Conservation (phyloP, 2,113 vertebrate genomes). For the Furnarius figulus region DNA sequence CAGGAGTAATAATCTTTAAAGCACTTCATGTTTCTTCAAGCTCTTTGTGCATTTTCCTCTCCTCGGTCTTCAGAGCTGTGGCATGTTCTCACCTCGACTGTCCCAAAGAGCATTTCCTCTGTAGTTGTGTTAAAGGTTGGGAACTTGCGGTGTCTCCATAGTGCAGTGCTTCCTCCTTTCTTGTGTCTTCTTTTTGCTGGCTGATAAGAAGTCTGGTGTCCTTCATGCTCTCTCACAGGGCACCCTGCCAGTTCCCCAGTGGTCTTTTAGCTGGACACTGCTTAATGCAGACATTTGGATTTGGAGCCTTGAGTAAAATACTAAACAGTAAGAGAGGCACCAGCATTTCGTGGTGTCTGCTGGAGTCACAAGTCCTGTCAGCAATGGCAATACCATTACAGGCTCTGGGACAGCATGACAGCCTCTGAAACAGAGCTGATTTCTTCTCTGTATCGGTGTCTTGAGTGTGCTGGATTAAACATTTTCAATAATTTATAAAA, state of each 20-base stretch:
- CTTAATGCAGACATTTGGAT: background rate
- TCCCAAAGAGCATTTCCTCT: background rate
- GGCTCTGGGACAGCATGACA: background rate
- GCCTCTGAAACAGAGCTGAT: background rate
- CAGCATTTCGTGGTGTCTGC: background rate
- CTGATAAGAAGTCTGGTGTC: background rate
- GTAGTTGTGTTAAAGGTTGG: rapidly evolving
- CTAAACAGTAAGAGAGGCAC: background rate
- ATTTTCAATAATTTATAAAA: background rate
- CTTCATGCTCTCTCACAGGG: background rate
- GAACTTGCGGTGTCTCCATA: background rate
- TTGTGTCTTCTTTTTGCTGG: background rate
- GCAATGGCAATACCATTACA: background rate
- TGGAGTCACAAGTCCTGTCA: background rate
- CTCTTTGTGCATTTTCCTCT: background rate
- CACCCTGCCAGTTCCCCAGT: background rate
- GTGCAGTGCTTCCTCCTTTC: background rate
- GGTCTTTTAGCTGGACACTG: background rate
- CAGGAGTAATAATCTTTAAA: background rate
- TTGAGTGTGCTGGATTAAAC: background rate
- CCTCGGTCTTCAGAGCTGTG: background rate
- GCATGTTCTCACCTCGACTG: background rate
- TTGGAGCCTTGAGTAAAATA: background rate
- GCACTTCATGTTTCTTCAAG: background rate
- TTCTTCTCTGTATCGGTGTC: background rate